A percentile compares a stretch with the other conserved stretches of the same genome.
Evolutionary conservation across 2,113 vertebrate species (phyloP).

Genomic region (Donacobius atricapilla): DNA sequence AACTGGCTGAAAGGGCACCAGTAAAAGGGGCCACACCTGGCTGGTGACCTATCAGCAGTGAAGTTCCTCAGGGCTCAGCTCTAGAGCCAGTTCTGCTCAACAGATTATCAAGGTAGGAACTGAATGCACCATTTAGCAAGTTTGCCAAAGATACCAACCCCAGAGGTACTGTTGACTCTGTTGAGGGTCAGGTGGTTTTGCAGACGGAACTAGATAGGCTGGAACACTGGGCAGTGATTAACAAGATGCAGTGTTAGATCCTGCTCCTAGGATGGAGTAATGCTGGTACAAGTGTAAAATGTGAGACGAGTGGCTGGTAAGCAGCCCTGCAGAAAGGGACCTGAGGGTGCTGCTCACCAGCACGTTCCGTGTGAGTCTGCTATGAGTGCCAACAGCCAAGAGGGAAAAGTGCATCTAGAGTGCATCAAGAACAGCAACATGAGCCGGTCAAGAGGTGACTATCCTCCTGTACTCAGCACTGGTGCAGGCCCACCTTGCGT

Average conservation of each 20-base stretch:
- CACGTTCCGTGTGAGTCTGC: not conserved
- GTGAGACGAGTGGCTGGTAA: not conserved
- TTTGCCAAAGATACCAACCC: not conserved
- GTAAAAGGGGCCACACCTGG: not conserved
- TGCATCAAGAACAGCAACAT: not conserved
- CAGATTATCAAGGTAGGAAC: not conserved
- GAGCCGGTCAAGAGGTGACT: not conserved
- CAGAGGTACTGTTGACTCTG: not conserved
- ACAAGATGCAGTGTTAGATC: not conserved
- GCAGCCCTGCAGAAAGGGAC: not conserved
- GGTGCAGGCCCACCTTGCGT: not conserved
- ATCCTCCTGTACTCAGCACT: not conserved
- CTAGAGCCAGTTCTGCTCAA: not conserved
- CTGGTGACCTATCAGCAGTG: not conserved
- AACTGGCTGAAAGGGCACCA: not conserved
- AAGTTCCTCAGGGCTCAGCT: not conserved
- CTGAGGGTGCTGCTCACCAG: not conserved
- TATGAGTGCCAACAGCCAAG: not conserved
- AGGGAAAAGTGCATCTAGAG: not conserved
- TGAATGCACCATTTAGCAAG: not conserved
- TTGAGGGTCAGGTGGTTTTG: not conserved
- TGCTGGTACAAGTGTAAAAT: not conserved
- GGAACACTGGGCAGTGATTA: not conserved
- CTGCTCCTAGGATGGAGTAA: not conserved
- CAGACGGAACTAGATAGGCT: not conserved